Evolutionary conservation across 1,140 invertebrate species (phyloP).

Genomic region (Danaus plexippus): DNA sequence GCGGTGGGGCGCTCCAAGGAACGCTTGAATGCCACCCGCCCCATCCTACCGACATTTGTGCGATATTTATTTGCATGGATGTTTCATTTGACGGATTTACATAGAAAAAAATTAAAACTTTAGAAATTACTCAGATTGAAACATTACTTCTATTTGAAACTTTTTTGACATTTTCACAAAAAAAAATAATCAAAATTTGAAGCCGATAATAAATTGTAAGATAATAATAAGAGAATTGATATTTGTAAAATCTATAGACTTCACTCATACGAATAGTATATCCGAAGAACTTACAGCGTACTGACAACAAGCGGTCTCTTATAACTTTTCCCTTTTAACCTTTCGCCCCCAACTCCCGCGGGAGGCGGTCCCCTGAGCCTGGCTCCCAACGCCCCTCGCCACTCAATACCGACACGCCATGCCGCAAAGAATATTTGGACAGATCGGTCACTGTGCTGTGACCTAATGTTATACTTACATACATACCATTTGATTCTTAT

Average conservation of each 20-base stretch:
- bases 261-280: no score
- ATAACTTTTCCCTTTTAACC: constrained; percentile 72
- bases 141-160: no score
- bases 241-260: no score
- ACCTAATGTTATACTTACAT: background rate
- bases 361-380: constrained; percentile 71
- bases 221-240: no score
- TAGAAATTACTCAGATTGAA: no score
- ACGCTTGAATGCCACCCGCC: constrained; percentile 47
- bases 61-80: constrained; percentile 66
- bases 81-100: constrained; percentile 34
- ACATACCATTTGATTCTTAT: constrained; percentile 2
- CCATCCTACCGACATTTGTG: constrained; percentile 36
- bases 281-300: constrained; percentile 37
- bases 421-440: constrained; percentile 62
- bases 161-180: no score
- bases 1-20: constrained; percentile 43
- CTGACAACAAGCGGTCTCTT: constrained; percentile 69
- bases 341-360: constrained; percentile 62
- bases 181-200: no score
- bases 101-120: background rate
- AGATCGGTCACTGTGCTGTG: constrained; percentile 8
- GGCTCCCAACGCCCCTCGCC: constrained; percentile 62
- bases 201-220: no score
- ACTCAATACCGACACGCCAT: constrained; percentile 68